Conservation (phyloP, 2,113 vertebrate species). For the Leucopsar rothschildi region DNA sequence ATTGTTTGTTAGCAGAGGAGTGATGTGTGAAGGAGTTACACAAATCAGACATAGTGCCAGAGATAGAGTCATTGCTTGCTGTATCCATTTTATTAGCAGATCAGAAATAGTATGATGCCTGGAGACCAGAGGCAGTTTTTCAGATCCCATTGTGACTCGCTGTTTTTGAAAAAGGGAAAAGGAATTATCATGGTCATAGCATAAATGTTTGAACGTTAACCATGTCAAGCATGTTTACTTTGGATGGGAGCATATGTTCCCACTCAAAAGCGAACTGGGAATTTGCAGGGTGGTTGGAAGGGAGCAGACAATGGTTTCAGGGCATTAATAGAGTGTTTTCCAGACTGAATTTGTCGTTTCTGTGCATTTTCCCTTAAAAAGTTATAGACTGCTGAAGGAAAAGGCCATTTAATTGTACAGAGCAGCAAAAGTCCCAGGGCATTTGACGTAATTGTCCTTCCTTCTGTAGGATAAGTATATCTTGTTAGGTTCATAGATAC, state of each 20-base stretch:
- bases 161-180: not conserved
- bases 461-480: not conserved
- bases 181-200: not conserved
- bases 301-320: fast-evolving
- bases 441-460: not conserved
- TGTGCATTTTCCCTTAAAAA: not conserved
- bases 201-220: not conserved
- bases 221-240: not conserved
- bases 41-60: not conserved
- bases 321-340: not conserved
- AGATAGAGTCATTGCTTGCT: not conserved
- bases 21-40: not conserved
- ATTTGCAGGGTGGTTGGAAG: not conserved
- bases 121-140: conserved; percentile 25
- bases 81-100: conserved; percentile 23
- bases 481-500: not conserved
- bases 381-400: not conserved
- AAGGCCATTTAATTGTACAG: not conserved
- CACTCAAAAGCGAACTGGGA: not conserved
- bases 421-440: not conserved
- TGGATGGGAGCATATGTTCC: not conserved
- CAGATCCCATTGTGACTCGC: not conserved
- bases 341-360: not conserved
- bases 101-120: conserved; percentile 24
- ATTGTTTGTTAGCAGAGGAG: not conserved